Percentiles rank a stretch among this genome's conserved stretches.
Evolutionary conservation across 2,113 vertebrate genomes (phyloP).

Genomic region (human): GRCh38 chrY:57085001-57085500

Average conservation of each 20-base stretch:
- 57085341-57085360: constrained; percentile 45
- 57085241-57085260: not conserved
- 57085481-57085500: constrained; percentile 29
- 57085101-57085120: not conserved
- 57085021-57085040: not conserved
- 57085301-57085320: not conserved
- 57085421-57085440: not conserved
- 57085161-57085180: constrained; percentile 2
- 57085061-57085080: constrained; percentile 33
- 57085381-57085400: not conserved
- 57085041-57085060: not conserved
- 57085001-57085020: constrained; percentile 6
- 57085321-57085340: constrained; percentile 27
- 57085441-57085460: constrained; percentile 10
- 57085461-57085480: constrained; percentile 13
- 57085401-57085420: constrained; percentile 1
- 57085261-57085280: not conserved
- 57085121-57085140: constrained; percentile 48
- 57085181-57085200: not conserved
- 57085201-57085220: not conserved
- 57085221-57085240: not conserved
- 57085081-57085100: not conserved
- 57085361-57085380: constrained; percentile 30
- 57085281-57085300: not conserved
- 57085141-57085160: constrained; percentile 36